phyloP scores from a whole-genome alignment of 2,888 invertebrate species.

The Oscheius sp. region DNA sequence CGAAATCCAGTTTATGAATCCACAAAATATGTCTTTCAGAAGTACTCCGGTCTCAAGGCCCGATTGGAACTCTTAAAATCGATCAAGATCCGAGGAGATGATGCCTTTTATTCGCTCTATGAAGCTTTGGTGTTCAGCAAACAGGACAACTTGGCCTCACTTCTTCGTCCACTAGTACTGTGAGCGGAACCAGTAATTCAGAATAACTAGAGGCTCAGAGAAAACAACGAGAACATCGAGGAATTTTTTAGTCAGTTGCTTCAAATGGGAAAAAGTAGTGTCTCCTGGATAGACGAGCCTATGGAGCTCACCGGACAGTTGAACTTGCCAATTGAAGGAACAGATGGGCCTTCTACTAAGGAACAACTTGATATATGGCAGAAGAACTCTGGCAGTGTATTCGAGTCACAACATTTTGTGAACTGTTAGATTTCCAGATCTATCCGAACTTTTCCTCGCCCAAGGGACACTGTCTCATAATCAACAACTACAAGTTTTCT shows the following conservation, averaged over 20 bases:
- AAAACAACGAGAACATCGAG: constrained; percentile 20
- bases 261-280: too few relatives aligned
- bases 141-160: constrained; percentile 45
- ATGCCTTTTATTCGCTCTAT: constrained; percentile 53
- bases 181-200: background rate
- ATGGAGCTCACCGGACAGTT: constrained; percentile 20
- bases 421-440: constrained; percentile 47
- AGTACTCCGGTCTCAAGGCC: constrained; percentile 32
- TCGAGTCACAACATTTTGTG: background rate
- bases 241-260: background rate
- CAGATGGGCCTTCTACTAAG: constrained; percentile 15
- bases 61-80: constrained; percentile 37
- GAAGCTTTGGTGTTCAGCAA: constrained; percentile 47
- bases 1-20: too few relatives aligned
- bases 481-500: constrained; percentile 69
- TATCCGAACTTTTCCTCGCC: constrained; percentile 66
- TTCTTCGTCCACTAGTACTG: constrained; percentile 41
- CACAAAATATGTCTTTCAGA: constrained; percentile 25
- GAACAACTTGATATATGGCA: constrained; percentile 29
- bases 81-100: constrained; percentile 49
- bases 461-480: constrained; percentile 70
- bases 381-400: constrained; percentile 25
- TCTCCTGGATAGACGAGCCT: constrained; percentile 22
- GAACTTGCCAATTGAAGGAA: constrained; percentile 21
- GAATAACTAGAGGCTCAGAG: constrained; percentile 1